Evolutionary conservation across 2,888 invertebrate species (phyloP).

Genomic region (Machimus rusticus): DNA sequence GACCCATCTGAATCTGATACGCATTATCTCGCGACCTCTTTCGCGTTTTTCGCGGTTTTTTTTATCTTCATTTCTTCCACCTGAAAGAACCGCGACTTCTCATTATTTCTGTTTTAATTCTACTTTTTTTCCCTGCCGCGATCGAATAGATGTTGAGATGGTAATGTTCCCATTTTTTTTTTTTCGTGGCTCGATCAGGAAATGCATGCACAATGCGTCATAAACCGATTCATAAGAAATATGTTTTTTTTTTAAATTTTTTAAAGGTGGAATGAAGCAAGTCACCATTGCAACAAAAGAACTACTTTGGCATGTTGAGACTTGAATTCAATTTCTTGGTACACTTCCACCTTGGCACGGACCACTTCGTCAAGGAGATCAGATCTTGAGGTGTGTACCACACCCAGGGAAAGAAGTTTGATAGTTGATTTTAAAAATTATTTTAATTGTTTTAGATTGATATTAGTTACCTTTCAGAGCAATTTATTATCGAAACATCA

Average conservation of each 20-base stretch:
- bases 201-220: neutral
- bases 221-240: neutral
- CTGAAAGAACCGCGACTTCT: neutral
- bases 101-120: neutral
- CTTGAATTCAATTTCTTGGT: neutral
- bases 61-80: neutral
- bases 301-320: neutral
- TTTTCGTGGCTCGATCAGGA: neutral
- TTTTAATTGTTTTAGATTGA: neutral
- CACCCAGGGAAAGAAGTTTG: neutral
- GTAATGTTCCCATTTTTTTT: neutral
- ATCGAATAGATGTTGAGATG: neutral
- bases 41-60: neutral
- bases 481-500: neutral
- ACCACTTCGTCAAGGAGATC: neutral
- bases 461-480: neutral
- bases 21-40: neutral
- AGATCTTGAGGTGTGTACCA: neutral
- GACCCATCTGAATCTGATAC: constrained; percentile 14
- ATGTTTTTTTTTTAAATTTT: neutral
- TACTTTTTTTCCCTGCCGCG: neutral
- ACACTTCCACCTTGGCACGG: neutral
- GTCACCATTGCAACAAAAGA: neutral
- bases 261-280: neutral
- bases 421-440: neutral